Base-by-base conservation (phyloP, 2,797 vertebrate species). In the Rallus crepitans region DNA sequence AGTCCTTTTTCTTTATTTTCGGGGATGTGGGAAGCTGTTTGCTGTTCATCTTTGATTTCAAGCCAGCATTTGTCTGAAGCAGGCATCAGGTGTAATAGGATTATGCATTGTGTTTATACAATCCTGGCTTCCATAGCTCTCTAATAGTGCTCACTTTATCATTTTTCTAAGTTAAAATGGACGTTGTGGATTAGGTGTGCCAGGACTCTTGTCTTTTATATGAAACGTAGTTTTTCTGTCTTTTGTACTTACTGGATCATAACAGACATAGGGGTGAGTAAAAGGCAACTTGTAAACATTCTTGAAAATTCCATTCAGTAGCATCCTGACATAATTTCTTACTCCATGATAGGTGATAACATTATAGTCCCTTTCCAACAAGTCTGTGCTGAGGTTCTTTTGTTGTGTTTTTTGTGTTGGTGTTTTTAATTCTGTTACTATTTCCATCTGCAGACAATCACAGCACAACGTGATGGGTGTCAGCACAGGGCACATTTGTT, bases 161-260 rank as follows among this genome's bases (percentile, higher is more conserved):
- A 35, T 68, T 93, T 96, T 94, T 82, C 52, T 88, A 94, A 95
- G 77, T 93, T 94, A 86, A 94, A 94, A 72, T 61, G 24, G 73
- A 75, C 42, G 52, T 83, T 86, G 69, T 45, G 82, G 66, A 87
- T 97, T 95, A 95, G 35, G 50, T 94, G 70, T 96, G 37, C 65
- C 28, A 88, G 53, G 76, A 73, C 40, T 96, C 52, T 69, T 68
- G 17, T 73, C 16, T 82, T 81, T 94, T 88, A 17, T 61, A 65
- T 55, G 50, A 95, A 95, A 79, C 82, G n/a, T 56, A 68, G 18
- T 81, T 94, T 94, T 92, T 75, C 30, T 91, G 45, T 53, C 33
- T 96, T 77, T 93, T 89, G 77, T 93, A 87, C 18, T 85, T 94
- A 73, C 0, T 87, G 39, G 55, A 81, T 94, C 28, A 7, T 90